These are phyloP conservation scores for Simalia tracyae DNA, from an alignment of 2,797 vertebrate species.

Conservation along the genomic window DNA sequence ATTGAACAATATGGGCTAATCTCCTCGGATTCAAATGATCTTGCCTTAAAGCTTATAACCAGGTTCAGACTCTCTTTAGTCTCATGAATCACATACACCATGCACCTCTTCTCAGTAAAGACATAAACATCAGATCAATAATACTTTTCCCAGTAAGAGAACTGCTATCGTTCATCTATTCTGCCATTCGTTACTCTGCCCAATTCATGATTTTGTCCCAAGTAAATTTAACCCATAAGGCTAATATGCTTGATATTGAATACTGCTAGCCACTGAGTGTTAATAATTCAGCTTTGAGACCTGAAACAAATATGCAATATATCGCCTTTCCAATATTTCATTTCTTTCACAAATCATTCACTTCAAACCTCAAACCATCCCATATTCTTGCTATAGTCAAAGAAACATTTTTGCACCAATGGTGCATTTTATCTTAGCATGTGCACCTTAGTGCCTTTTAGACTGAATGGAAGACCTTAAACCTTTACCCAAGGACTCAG, in stretches of 20 bases:
- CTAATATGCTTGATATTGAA: background rate
- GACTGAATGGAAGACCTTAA: background rate
- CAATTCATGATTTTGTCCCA: background rate
- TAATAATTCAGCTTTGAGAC: background rate
- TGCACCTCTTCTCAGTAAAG: background rate
- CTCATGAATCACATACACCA: background rate
- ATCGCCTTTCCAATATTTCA: background rate
- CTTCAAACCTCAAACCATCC: background rate
- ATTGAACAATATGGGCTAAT: background rate
- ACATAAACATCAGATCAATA: background rate
- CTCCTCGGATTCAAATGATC: background rate
- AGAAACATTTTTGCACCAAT: background rate
- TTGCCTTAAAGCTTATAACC: background rate
- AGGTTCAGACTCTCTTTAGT: background rate
- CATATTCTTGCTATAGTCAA: background rate
- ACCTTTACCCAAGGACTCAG: background rate
- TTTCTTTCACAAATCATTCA: background rate
- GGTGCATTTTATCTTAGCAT: background rate
- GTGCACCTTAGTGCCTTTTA: background rate
- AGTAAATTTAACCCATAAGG: background rate
- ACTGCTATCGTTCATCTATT: background rate
- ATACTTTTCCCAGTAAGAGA: conserved; percentile 4
- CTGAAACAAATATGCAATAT: background rate
- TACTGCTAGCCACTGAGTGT: background rate
- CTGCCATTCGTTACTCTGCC: background rate